These are phyloP conservation scores for Anniella stebbinsi DNA, from an alignment of 2,797 vertebrate species.

Conservation along the genomic window DNA sequence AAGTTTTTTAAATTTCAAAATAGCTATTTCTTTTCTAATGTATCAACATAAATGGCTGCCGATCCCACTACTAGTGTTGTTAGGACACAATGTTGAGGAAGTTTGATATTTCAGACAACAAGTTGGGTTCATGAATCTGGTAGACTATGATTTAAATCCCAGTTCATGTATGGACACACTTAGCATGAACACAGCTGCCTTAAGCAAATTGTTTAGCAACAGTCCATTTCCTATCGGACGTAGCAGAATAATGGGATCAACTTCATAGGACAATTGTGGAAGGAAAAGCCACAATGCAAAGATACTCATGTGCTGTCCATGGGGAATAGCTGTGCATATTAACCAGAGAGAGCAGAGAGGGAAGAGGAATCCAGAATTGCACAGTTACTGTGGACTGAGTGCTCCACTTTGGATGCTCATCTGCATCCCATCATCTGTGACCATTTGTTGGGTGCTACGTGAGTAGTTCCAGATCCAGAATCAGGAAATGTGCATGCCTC, in stretches of 20 bases:
- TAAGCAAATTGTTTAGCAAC: no score
- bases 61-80: not conserved
- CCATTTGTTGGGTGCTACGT: constrained; percentile 25
- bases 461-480: constrained; percentile 31
- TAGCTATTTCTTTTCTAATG: not conserved
- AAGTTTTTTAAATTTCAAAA: not conserved
- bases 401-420: not conserved
- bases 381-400: not conserved
- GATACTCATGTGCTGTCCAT: not conserved
- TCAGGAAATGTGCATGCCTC: constrained; percentile 12
- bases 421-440: constrained; percentile 21
- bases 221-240: not conserved
- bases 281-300: not conserved
- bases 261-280: not conserved
- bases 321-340: not conserved
- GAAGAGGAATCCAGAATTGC: not conserved
- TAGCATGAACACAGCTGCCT: not conserved
- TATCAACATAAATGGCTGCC: not conserved
- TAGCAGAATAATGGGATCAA: not conserved
- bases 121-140: not conserved
- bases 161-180: not conserved
- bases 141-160: not conserved
- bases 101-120: not conserved
- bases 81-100: not conserved
- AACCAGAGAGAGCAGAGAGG: not conserved